phyloP scores from a whole-genome alignment of 2,113 vertebrate species.

The Campylorhamphus procurvoides region DNA sequence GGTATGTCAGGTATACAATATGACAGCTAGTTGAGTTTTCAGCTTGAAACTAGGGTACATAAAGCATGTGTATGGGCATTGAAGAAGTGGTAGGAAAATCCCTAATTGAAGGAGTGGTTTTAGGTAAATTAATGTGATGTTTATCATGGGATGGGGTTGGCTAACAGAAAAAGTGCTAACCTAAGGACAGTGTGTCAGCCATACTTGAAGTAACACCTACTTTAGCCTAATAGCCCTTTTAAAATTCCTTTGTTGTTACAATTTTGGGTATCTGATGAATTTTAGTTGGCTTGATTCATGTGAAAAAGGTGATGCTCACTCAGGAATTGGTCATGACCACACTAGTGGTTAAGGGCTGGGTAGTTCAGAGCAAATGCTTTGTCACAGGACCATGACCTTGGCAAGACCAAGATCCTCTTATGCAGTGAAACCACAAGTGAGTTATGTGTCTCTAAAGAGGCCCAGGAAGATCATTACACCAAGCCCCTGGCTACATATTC shows the following conservation, averaged over 20 bases:
- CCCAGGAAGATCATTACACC: neutral
- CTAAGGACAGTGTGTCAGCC: neutral
- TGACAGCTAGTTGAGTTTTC: neutral
- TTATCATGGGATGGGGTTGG: neutral
- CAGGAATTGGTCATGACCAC: neutral
- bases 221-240: neutral
- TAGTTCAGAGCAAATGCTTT: neutral
- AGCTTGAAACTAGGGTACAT: neutral
- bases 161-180: neutral
- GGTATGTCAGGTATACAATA: neutral
- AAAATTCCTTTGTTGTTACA: neutral
- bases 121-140: neutral
- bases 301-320: neutral
- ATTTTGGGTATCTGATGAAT: neutral
- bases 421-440: neutral
- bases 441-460: neutral
- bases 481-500: neutral
- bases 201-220: neutral
- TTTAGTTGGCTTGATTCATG: neutral
- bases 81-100: neutral
- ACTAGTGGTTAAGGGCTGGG: neutral
- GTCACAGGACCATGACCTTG: neutral
- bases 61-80: rapidly evolving
- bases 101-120: neutral
- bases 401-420: neutral